Conservation (phyloP, 2,888 invertebrate species). For the Stegophylla sp. region DNA sequence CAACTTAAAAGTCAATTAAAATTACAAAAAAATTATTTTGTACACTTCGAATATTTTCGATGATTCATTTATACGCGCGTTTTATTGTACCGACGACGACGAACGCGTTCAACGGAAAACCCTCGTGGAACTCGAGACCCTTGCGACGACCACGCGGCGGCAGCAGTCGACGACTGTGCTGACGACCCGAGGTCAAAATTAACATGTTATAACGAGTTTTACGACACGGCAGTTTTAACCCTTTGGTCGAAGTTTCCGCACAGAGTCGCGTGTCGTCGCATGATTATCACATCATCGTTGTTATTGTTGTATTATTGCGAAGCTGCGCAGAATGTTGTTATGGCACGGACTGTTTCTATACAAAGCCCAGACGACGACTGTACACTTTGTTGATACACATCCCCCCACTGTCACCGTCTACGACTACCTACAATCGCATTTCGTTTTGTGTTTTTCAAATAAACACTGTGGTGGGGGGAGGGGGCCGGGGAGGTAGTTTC, state of each 20-base stretch:
- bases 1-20: no score
- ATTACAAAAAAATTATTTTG: no score
- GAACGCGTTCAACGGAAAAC: background rate
- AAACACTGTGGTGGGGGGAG: no score
- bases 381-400: no score
- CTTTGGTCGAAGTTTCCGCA: background rate
- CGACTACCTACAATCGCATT: slow-evolving; percentile 11
- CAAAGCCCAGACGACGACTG: no score
- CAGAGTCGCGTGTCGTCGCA: background rate
- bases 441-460: background rate
- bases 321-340: no score
- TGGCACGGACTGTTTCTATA: no score
- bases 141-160: no score
- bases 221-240: background rate
- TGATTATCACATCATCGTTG: background rate
- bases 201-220: slow-evolving; percentile 27
- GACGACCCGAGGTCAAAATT: slow-evolving; percentile 4
- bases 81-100: background rate
- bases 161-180: background rate
- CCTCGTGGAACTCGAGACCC: background rate
- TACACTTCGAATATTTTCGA: no score
- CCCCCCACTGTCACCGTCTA: slow-evolving; percentile 22
- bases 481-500: no score
- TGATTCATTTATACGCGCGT: no score
- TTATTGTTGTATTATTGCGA: background rate